Conservation (phyloP, 2,113 vertebrate genomes). For the Okapia johnstoni region DNA sequence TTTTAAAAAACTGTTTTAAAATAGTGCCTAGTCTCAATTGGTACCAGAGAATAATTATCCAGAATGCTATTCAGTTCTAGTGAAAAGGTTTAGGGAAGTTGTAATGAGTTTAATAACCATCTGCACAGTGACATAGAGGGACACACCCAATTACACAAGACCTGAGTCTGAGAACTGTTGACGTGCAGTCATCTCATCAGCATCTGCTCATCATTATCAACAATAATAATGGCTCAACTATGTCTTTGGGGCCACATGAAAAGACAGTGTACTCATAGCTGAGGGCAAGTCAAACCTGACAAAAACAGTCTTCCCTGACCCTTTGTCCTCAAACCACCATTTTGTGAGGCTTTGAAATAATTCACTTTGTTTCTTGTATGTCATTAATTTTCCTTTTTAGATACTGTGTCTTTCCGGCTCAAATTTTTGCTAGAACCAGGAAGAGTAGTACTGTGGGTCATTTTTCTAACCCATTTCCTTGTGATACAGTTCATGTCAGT, state of each 20-base stretch:
- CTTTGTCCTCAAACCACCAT: not conserved
- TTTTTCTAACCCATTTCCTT: not conserved
- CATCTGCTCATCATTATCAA: conserved; percentile 61
- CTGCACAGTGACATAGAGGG: conserved; percentile 64
- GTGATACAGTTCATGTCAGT: not conserved
- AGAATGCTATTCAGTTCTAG: conserved; percentile 6
- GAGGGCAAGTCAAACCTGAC: not conserved
- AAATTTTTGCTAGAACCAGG: not conserved
- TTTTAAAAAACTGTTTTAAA: not conserved
- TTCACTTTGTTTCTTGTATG: conserved; percentile 1
- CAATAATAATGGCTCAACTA: conserved; percentile 45
- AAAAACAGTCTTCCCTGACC: not conserved
- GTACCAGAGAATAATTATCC: conserved; percentile 4
- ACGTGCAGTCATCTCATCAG: conserved; percentile 56
- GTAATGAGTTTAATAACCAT: conserved; percentile 65
- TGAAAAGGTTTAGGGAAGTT: conserved; percentile 70
- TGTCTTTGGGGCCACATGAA: conserved; percentile 44
- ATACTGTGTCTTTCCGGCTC: not conserved
- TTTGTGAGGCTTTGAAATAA: conserved; percentile 37
- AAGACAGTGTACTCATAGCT: not conserved
- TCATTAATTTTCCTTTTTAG: conserved; percentile 19
- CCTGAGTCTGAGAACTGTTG: conserved; percentile 64
- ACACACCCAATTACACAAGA: conserved; percentile 75
- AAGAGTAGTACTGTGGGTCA: not conserved
- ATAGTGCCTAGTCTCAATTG: conserved; percentile 30